Percentiles rank a stretch among this genome's conserved stretches.
Conservation (phyloP, 1,140 invertebrate species). For the Lethocerus indicus region DNA sequence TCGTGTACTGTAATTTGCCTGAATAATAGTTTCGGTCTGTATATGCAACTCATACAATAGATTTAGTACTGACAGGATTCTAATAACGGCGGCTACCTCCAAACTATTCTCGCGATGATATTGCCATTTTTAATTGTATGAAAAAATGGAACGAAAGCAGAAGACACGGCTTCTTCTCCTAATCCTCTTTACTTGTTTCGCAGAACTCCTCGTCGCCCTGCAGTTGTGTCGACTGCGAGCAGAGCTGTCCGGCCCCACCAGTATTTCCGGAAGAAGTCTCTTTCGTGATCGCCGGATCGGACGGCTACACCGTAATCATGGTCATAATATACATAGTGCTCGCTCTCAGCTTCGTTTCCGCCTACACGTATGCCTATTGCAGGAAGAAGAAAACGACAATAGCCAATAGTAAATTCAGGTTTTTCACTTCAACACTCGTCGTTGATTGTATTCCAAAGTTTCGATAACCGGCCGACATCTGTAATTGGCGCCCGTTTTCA, state of each 20-base stretch:
- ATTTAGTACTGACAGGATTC: not conserved
- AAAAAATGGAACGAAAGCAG: not conserved
- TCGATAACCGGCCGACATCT: too few relatives aligned
- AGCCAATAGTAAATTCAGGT: too few relatives aligned
- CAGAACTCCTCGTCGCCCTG: slow-evolving; percentile 48
- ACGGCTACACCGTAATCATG: slow-evolving; percentile 61
- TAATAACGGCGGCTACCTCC: not conserved
- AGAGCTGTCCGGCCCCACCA: slow-evolving; percentile 54
- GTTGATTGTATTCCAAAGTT: too few relatives aligned
- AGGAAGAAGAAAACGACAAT: not conserved
- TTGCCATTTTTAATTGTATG: not conserved
- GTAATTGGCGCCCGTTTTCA: too few relatives aligned
- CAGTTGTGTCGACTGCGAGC: slow-evolving; percentile 75
- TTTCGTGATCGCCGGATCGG: slow-evolving; percentile 48
- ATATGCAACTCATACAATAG: not conserved
- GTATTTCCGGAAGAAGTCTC: slow-evolving; percentile 39
- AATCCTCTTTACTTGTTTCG: not conserved
- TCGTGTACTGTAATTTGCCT: not conserved
- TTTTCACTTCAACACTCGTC: too few relatives aligned
- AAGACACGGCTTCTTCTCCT: not conserved
- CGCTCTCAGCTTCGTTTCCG: slow-evolving; percentile 42
- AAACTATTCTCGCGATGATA: slow-evolving; percentile 5
- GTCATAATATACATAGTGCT: slow-evolving; percentile 51
- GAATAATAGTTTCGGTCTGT: not conserved
- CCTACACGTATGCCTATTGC: slow-evolving; percentile 29